phyloP scores from a whole-genome alignment of 1,140 invertebrate species.

The Oncopodura yosiiana region DNA sequence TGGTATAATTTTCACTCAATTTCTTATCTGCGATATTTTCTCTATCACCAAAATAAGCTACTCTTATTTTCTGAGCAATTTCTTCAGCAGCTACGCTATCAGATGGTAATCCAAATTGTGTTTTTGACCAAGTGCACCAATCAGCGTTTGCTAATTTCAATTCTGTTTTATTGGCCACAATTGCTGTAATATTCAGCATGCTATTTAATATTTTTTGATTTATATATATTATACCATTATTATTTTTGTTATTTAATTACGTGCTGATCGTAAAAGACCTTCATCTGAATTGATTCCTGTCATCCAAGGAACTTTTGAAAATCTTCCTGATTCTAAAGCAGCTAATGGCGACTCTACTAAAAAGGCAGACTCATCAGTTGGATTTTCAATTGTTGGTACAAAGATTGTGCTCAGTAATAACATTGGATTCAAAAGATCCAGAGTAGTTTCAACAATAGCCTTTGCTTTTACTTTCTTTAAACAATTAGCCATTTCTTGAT shows the following conservation, averaged over 20 bases:
- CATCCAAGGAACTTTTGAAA: slow-evolving; percentile 49
- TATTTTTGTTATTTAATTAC: slow-evolving; percentile 25
- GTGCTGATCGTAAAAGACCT: slow-evolving; percentile 42
- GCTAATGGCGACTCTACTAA: slow-evolving; percentile 38
- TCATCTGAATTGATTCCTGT: slow-evolving; percentile 52
- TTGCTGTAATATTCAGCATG: background rate
- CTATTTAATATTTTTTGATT: background rate
- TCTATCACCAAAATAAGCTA: too few species aligned
- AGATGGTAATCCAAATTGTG: too few species aligned
- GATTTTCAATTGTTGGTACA: slow-evolving; percentile 14
- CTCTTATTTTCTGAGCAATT: too few species aligned
- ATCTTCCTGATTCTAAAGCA: slow-evolving; percentile 38
- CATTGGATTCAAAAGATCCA: too few species aligned
- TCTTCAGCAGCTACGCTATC: too few species aligned
- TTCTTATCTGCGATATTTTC: too few species aligned
- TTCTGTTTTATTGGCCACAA: background rate
- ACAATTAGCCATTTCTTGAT: slow-evolving; percentile 12
- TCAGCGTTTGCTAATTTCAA: background rate
- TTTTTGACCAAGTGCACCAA: too few species aligned
- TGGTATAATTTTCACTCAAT: too few species aligned
- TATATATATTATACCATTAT: background rate
- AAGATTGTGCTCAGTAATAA: slow-evolving; percentile 17
- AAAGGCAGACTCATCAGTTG: slow-evolving; percentile 38
- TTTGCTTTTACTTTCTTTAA: slow-evolving; percentile 13
- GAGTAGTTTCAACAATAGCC: slow-evolving; percentile 12